These are phyloP conservation scores for Fistularia tabacaria DNA, from an alignment of 2,797 vertebrate genomes.

Conservation along the genomic window DNA sequence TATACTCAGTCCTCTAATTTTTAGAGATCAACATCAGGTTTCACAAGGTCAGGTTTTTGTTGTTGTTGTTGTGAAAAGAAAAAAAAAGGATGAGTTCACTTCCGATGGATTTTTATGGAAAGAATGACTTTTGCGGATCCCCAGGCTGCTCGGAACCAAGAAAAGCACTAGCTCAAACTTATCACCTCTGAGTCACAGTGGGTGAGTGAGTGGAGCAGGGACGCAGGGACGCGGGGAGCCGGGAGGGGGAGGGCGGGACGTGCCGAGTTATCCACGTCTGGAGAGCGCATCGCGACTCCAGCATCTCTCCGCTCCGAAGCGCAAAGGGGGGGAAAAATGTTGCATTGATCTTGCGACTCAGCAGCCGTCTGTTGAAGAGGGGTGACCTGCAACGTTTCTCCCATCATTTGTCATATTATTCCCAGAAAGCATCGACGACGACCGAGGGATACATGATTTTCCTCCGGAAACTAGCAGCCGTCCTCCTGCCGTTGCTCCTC, in stretches of 20 bases:
- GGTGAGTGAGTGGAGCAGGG: constrained; percentile 32
- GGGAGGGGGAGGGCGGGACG: constrained; percentile 38
- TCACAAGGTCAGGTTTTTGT: too few species aligned
- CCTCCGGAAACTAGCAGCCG: constrained; percentile 46
- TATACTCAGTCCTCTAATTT: background rate
- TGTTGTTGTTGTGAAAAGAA: background rate
- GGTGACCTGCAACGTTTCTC: background rate
- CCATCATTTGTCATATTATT: constrained; percentile 4
- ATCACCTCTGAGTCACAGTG: constrained; percentile 55
- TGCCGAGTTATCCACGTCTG: constrained; percentile 50
- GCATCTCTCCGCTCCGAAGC: constrained; percentile 42
- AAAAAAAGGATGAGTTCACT: background rate
- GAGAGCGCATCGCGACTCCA: constrained; percentile 48
- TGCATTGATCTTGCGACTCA: constrained; percentile 10
- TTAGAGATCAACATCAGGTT: too few species aligned
- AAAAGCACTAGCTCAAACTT: constrained; percentile 26
- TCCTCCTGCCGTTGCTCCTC: constrained; percentile 64
- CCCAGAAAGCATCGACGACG: constrained; percentile 7
- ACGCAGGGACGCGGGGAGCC: constrained; percentile 5
- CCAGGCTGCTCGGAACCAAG: too few species aligned
- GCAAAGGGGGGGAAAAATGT: constrained; percentile 39
- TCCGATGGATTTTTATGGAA: background rate
- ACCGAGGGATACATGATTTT: constrained; percentile 64
- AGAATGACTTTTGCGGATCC: too few species aligned
- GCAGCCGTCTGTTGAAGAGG: background rate